Base-by-base conservation (phyloP, 1,140 invertebrate genomes). In the Eubasilissa regina region DNA sequence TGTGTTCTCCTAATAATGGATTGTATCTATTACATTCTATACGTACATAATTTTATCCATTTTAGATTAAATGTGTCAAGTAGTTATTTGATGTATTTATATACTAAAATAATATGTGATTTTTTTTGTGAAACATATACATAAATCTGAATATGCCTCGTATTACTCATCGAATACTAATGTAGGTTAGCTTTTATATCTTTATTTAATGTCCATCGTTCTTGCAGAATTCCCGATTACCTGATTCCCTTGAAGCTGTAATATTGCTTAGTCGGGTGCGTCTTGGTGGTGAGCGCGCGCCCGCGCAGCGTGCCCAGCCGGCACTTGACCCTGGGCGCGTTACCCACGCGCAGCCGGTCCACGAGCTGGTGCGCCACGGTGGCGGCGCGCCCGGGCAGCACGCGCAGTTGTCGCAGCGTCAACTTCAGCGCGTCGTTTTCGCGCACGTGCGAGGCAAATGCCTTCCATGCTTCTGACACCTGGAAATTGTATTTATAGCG, bases 241-340 rank as follows among this genome's bases (percentile, higher is more conserved):
- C 91, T 89, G 62, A 91, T 90, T 1, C 91, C 90, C 83, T 90
- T 90, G 83, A 91, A 91, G 74, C 90, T 91, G 77, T 90, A 91
- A 80, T 91, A 91, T 0, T 90, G 87, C 0, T 86, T 89, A 48
- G 88, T 85, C 17, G 87, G 86, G 0, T 86, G 86, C 0, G 90
- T 91, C 62, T 90, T 87, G 7, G 90, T 89, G 15, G 89, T 84
- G 9, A 91, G 87, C 43, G 87, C 85, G 21, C 90, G 85, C 9
- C 91, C 91, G 1, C 90, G 85, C 53, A 91, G 83, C 51, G 88
- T 86, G n/a, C 91, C 91, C 35, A 88, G 77, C 12, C 85, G 84
- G 0, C 90, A 91, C 51, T 83, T 81, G 11, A 90, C 86, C 3
- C 87, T 70, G 68, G 84, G 89, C 60, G 86, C 91, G 78, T 87